phyloP scores from a whole-genome alignment of 1,140 invertebrate species.

The Schlechtendalia chinensis region DNA sequence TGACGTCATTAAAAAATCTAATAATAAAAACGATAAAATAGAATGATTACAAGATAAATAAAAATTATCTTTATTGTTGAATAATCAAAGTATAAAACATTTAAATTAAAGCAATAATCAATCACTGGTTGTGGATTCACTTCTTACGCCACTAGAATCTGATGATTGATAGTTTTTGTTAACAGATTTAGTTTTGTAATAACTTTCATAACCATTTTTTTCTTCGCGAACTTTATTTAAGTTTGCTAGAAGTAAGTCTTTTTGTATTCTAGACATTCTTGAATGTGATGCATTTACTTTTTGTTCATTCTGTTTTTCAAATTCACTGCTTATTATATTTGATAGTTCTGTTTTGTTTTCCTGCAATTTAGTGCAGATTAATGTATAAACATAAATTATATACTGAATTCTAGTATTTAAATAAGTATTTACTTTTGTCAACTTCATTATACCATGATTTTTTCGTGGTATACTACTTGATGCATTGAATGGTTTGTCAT shows the following conservation, averaged over 20 bases:
- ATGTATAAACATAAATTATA: neutral
- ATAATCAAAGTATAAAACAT: neutral
- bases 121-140: neutral
- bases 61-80: neutral
- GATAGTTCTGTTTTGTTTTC: neutral
- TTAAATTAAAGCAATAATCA: neutral
- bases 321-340: neutral
- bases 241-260: conserved; percentile 25
- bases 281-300: neutral
- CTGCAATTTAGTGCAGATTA: neutral
- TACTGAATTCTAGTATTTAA: neutral
- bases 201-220: neutral
- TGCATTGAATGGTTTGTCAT: neutral
- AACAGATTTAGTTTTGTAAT: neutral
- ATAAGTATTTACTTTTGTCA: neutral
- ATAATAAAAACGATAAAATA: neutral
- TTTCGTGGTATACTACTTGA: neutral
- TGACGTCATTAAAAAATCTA: neutral
- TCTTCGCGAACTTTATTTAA: conserved; percentile 26
- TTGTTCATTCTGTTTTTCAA: neutral
- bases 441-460: neutral
- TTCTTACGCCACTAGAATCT: neutral
- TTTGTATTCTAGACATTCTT: conserved; percentile 23
- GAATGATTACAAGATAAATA: neutral
- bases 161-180: neutral